Evolutionary conservation across 2,888 invertebrate genomes (phyloP).

Genomic region (Apoda limacodes): DNA sequence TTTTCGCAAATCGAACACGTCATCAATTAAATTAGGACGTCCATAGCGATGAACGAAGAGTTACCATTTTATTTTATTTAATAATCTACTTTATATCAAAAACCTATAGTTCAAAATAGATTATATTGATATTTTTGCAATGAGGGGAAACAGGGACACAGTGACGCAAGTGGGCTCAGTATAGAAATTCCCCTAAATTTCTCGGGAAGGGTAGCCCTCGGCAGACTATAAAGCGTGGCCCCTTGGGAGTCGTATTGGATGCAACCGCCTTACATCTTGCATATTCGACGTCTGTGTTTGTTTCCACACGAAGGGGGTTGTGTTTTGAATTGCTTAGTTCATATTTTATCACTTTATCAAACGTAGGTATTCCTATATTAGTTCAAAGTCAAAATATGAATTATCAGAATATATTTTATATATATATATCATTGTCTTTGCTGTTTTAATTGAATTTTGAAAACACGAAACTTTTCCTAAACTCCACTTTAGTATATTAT

Average conservation of each 20-base stretch:
- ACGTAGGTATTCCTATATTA: no score
- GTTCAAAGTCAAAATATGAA: no score
- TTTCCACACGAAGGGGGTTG: constrained; percentile 26
- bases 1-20: constrained; percentile 60
- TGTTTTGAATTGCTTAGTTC: no score
- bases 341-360: no score
- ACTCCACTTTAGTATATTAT: no score
- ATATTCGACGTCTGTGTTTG: constrained; percentile 38
- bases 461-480: no score
- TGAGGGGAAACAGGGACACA: constrained; percentile 23
- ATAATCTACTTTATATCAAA: background rate
- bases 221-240: constrained; percentile 25
- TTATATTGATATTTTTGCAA: background rate
- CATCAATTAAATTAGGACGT: constrained; percentile 65
- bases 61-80: background rate
- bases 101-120: background rate
- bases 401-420: no score
- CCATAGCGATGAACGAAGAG: constrained; percentile 42
- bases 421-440: no score
- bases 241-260: constrained; percentile 38
- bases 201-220: constrained; percentile 34
- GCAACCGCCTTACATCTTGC: constrained; percentile 41
- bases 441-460: no score
- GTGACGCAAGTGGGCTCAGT: constrained; percentile 31
- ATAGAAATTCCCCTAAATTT: constrained; percentile 37